Percentiles rank a stretch among this genome's conserved stretches.
phyloP scores from a whole-genome alignment of 2,113 vertebrate species.

The Mohoua ochrocephala region DNA sequence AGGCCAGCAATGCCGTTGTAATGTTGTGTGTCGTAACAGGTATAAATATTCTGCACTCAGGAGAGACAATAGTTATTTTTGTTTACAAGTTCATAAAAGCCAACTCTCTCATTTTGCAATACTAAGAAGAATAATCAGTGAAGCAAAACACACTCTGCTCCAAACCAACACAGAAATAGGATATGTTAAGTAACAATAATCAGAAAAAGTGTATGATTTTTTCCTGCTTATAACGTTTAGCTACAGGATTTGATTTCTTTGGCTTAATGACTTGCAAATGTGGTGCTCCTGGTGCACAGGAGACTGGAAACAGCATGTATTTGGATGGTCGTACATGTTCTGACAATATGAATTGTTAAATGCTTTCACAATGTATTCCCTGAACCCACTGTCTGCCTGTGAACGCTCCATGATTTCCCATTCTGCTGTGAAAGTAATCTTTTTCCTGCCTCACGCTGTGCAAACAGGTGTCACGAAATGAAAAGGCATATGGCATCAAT shows the following conservation, averaged over 20 bases:
- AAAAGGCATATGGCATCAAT: conserved; percentile 50
- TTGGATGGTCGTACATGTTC: not conserved
- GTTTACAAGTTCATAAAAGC: not conserved
- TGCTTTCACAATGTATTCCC: not conserved
- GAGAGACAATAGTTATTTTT: not conserved
- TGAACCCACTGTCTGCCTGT: not conserved
- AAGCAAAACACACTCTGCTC: not conserved
- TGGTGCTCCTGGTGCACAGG: not conserved
- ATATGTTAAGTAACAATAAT: not conserved
- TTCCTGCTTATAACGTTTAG: not conserved
- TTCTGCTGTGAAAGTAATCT: conserved; percentile 19
- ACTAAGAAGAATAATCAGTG: not conserved
- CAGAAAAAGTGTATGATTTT: not conserved
- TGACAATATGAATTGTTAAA: not conserved
- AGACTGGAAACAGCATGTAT: not conserved
- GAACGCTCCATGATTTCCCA: not conserved
- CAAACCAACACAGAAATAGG: not conserved
- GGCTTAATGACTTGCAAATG: not conserved
- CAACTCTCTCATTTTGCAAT: not conserved
- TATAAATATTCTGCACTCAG: not conserved
- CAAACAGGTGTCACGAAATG: conserved; percentile 50
- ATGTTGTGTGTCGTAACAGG: not conserved
- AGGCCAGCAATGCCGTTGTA: not conserved
- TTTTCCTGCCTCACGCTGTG: conserved; percentile 36
- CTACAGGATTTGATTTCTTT: not conserved